Evolutionary conservation across 2,888 invertebrate species (phyloP).

Genomic region (Spisula solida): DNA sequence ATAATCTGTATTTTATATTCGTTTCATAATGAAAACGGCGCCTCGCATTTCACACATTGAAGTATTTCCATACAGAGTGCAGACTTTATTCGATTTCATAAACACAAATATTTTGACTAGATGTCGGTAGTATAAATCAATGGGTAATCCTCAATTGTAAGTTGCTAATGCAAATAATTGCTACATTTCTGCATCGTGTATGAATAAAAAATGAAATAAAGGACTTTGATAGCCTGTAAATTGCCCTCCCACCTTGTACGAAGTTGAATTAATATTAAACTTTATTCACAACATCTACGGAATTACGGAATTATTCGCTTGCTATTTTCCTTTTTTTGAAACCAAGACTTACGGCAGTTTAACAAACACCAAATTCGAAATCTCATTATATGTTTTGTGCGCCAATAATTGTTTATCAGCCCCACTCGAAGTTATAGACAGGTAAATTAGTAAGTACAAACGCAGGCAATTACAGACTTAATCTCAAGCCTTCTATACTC

Average conservation of each 20-base stretch:
- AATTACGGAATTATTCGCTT: background rate
- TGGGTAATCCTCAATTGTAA: background rate
- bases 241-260: slow-evolving; percentile 15
- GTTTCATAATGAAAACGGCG: slow-evolving; percentile 10
- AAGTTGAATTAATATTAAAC: background rate
- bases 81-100: background rate
- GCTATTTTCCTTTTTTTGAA: background rate
- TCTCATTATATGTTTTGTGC: slow-evolving; percentile 5
- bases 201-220: background rate
- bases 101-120: background rate
- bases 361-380: background rate
- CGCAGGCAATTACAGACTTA: background rate
- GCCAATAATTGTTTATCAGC: slow-evolving; percentile 25
- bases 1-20: slow-evolving; percentile 7
- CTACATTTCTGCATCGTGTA: background rate
- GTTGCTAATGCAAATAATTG: background rate
- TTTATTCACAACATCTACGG: background rate
- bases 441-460: slow-evolving; percentile 8
- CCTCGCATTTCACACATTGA: background rate
- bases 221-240: background rate
- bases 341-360: background rate
- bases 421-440: slow-evolving; percentile 43
- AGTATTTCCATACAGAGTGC: slow-evolving; percentile 13
- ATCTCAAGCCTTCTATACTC: background rate
- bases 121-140: background rate